phyloP scores from a whole-genome alignment of 2,888 invertebrate species.

The Strigamia crassipes region DNA sequence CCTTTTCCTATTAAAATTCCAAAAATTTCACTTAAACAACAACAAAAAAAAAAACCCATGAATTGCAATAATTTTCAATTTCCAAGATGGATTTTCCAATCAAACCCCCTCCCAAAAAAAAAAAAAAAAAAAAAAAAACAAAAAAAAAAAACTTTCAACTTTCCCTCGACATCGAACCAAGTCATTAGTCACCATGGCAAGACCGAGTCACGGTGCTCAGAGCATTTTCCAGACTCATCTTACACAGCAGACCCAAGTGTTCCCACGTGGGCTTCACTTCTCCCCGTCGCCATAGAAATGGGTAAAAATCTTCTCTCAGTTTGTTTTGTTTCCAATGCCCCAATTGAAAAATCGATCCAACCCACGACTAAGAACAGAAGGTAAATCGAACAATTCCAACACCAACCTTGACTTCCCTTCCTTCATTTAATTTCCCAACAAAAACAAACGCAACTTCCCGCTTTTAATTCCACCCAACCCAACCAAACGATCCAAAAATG shows the following conservation, averaged over 20 bases:
- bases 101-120: too few relatives aligned
- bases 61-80: too few relatives aligned
- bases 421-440: too few relatives aligned
- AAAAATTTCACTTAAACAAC: too few relatives aligned
- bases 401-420: not conserved
- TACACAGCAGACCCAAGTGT: constrained; percentile 37
- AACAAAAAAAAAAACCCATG: too few relatives aligned
- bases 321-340: constrained; percentile 31
- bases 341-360: constrained; percentile 31
- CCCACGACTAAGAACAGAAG: constrained; percentile 19
- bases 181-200: constrained; percentile 29
- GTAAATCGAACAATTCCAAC: not conserved
- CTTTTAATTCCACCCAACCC: not conserved
- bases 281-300: constrained; percentile 12
- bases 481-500: not conserved
- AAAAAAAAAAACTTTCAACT: too few relatives aligned
- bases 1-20: too few relatives aligned
- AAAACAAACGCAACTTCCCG: not conserved
- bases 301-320: constrained; percentile 3
- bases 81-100: too few relatives aligned
- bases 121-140: too few relatives aligned
- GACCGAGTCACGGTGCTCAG: constrained; percentile 1
- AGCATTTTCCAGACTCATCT: constrained; percentile 26
- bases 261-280: constrained; percentile 37
- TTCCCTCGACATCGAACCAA: not conserved